phyloP scores from a whole-genome alignment of 2,888 invertebrate species.

The Cephus sareptanus region DNA sequence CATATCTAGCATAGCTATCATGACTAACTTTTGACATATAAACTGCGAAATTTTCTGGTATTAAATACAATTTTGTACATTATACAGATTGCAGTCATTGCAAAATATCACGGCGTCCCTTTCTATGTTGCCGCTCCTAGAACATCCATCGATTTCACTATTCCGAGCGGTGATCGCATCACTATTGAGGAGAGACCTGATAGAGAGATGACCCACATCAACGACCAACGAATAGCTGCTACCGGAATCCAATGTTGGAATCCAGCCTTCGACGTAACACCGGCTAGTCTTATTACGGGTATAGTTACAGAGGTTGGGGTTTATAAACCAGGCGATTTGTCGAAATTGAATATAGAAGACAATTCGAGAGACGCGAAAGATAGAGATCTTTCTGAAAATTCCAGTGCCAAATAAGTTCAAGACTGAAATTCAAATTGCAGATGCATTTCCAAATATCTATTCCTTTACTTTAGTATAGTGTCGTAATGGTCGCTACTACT shows the following conservation, averaged over 20 bases:
- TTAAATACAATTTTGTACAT: background rate
- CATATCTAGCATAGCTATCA: background rate
- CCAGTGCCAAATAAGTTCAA: background rate
- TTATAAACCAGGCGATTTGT: conserved; percentile 73
- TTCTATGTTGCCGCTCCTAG: conserved; percentile 96
- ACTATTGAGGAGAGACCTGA: conserved; percentile 94
- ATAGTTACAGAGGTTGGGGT: conserved; percentile 96
- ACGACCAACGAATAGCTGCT: conserved; percentile 88
- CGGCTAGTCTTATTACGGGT: conserved; percentile 89
- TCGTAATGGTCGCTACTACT: background rate
- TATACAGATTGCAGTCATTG: conserved; percentile 84
- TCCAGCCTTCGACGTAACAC: conserved; percentile 98
- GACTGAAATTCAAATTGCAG: background rate
- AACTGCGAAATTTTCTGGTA: background rate
- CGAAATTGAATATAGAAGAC: conserved; percentile 14
- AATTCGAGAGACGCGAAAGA: background rate
- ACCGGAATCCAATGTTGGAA: conserved; percentile 95
- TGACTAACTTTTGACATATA: background rate
- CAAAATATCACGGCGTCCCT: conserved; percentile 90
- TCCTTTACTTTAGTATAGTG: background rate
- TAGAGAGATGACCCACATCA: conserved; percentile 91
- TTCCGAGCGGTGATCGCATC: conserved; percentile 85
- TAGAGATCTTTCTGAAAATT: background rate
- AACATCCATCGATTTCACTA: conserved; percentile 87
- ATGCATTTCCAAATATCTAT: background rate